These are phyloP conservation scores for Stictonetta naevosa DNA, from an alignment of 2,113 vertebrate species.

Conservation along the genomic window DNA sequence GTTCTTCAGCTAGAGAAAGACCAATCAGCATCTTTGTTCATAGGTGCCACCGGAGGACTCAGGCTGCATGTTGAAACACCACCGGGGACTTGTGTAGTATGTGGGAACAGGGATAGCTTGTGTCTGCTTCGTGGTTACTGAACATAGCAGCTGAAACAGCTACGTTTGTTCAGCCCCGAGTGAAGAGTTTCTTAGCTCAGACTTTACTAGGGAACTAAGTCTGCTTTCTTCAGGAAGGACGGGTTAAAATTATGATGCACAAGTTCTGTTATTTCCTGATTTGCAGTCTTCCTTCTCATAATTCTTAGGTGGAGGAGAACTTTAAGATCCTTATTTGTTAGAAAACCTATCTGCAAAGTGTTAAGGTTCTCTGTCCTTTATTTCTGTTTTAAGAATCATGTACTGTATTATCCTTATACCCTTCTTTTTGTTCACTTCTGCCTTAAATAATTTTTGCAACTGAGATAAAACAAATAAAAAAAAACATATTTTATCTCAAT, in stretches of 20 bases:
- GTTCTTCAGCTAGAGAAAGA: neutral
- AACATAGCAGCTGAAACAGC: neutral
- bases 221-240: neutral
- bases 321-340: neutral
- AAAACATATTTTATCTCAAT: neutral
- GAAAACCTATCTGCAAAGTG: neutral
- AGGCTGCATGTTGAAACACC: neutral
- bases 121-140: neutral
- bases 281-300: neutral
- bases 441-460: neutral
- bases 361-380: neutral
- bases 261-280: neutral
- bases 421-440: neutral
- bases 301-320: neutral
- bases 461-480: neutral
- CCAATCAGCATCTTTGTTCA: conserved; percentile 55
- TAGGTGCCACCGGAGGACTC: neutral
- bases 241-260: neutral
- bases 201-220: neutral
- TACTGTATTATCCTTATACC: neutral
- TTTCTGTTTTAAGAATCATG: neutral
- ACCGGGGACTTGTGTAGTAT: neutral
- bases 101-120: neutral
- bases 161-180: neutral
- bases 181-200: neutral